These are phyloP conservation scores for Platysteira castanea DNA, from an alignment of 2,113 vertebrate species.

Conservation along the genomic window DNA sequence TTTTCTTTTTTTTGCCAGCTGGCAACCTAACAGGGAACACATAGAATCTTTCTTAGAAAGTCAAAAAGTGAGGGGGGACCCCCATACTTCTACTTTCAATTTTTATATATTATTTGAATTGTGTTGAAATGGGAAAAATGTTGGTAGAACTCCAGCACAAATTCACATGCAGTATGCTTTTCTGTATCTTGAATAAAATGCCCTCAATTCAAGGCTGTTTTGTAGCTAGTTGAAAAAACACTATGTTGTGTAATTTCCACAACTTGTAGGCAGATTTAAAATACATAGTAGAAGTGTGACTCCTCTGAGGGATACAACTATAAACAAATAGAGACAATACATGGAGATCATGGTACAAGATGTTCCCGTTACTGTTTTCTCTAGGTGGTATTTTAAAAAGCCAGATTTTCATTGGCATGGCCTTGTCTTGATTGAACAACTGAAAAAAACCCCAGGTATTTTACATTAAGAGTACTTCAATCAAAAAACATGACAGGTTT, in stretches of 20 bases:
- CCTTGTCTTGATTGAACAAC: neutral
- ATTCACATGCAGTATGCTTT: neutral
- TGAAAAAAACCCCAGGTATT: neutral
- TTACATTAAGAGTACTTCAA: neutral
- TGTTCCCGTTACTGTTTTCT: neutral
- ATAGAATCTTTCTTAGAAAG: neutral
- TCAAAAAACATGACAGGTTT: neutral
- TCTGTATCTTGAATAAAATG: neutral
- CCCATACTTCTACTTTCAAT: neutral
- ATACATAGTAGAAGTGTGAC: neutral
- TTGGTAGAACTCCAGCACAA: neutral
- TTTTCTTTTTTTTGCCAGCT: rapidly evolving
- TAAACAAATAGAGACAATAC: neutral
- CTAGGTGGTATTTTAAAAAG: neutral
- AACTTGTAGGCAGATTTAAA: neutral
- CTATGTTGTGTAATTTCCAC: neutral
- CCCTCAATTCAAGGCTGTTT: neutral
- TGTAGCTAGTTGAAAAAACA: neutral
- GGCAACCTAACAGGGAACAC: neutral
- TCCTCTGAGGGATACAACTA: neutral
- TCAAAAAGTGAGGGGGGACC: neutral
- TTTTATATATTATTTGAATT: neutral
- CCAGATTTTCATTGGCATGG: neutral
- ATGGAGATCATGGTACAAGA: neutral
- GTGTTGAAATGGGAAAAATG: neutral